Evolutionary conservation across 1,140 invertebrate species (phyloP).

Genomic region (Saccostrea cuccullata): DNA sequence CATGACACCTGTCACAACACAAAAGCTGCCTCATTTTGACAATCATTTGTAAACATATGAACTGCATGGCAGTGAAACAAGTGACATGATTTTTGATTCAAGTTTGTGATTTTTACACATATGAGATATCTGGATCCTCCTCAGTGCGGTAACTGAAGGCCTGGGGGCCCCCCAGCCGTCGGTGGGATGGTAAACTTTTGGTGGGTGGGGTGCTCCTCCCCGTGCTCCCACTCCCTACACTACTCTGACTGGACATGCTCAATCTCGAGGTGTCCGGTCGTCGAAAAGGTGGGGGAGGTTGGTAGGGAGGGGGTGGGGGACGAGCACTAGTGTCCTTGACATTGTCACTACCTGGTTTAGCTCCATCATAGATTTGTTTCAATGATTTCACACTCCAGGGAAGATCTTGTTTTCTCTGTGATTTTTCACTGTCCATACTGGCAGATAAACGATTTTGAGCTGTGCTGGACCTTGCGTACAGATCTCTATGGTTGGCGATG

Average conservation of each 20-base stretch:
- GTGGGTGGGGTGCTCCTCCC: slow-evolving; percentile 49
- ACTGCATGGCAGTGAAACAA: slow-evolving; percentile 32
- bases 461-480: not conserved
- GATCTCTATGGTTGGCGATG: slow-evolving; percentile 2
- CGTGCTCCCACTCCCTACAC: slow-evolving; percentile 58
- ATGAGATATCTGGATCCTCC: slow-evolving; percentile 60
- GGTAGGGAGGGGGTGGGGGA: slow-evolving; percentile 63
- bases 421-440: slow-evolving; percentile 27
- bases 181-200: slow-evolving; percentile 28
- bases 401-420: slow-evolving; percentile 51
- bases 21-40: slow-evolving; percentile 18
- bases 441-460: slow-evolving; percentile 10
- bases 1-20: slow-evolving; percentile 3
- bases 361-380: slow-evolving; percentile 55
- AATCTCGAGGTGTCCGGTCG: slow-evolving; percentile 57
- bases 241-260: slow-evolving; percentile 65
- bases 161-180: slow-evolving; percentile 54
- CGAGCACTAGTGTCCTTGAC: slow-evolving; percentile 30
- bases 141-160: slow-evolving; percentile 48
- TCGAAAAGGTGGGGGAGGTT: slow-evolving; percentile 66
- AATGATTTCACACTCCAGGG: slow-evolving; percentile 68
- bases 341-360: slow-evolving; percentile 38
- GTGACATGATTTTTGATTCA: slow-evolving; percentile 22
- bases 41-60: slow-evolving; percentile 31
- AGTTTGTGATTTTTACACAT: slow-evolving; percentile 39